Conservation (phyloP, 2,797 vertebrate species). For the Gallinago nigripennis region DNA sequence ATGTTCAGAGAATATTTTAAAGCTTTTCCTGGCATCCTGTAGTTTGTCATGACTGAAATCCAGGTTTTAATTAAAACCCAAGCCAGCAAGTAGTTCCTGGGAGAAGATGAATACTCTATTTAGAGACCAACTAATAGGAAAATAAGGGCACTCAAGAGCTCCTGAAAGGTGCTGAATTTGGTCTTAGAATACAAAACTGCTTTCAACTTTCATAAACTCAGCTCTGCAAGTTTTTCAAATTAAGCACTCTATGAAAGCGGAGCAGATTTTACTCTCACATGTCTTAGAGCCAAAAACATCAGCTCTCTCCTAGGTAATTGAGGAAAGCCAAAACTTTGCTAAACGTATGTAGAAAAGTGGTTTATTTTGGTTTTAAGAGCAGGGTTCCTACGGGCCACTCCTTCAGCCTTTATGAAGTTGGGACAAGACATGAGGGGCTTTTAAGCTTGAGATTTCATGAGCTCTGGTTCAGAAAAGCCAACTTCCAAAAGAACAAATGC, state of each 20-base stretch:
- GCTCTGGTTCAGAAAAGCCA: slow-evolving; percentile 13
- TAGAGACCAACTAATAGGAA: slow-evolving; percentile 12
- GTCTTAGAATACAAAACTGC: background rate
- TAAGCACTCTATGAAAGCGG: background rate
- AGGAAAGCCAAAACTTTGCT: slow-evolving; percentile 46
- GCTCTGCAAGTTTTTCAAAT: background rate
- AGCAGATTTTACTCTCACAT: background rate
- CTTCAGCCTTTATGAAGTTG: slow-evolving; percentile 10
- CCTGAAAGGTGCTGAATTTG: slow-evolving; percentile 6
- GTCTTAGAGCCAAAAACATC: slow-evolving; percentile 26
- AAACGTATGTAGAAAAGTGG: background rate
- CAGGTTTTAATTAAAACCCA: slow-evolving; percentile 30
- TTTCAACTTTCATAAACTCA: background rate
- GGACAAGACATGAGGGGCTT: background rate
- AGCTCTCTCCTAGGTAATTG: slow-evolving; percentile 9
- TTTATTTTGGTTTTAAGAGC: slow-evolving; percentile 37
- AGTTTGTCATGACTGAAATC: slow-evolving; percentile 5
- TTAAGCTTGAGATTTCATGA: background rate
- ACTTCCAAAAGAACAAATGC: slow-evolving; percentile 1
- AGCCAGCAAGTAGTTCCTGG: slow-evolving; percentile 11
- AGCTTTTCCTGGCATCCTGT: slow-evolving; percentile 7
- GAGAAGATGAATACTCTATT: slow-evolving; percentile 14
- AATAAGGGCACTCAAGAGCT: slow-evolving; percentile 11
- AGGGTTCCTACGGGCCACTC: background rate
- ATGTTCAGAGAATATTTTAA: background rate